A percentile compares a stretch with the other conserved stretches of the same genome.
Evolutionary conservation across 2,113 vertebrate species (phyloP).

Genomic region (Nothoprocta pentlandii): DNA sequence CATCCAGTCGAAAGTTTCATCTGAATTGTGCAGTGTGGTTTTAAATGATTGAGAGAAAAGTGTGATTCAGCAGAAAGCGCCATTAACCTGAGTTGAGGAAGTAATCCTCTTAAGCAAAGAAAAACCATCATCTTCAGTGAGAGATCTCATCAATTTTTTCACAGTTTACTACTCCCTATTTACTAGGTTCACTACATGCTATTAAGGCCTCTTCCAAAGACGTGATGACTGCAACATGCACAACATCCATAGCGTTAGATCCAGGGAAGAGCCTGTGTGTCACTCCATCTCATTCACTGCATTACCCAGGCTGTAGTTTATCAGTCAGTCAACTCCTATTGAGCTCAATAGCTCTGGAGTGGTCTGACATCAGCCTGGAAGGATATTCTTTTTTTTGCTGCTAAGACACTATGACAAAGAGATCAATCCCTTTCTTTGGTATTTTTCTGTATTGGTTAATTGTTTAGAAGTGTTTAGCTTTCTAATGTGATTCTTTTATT

Average conservation of each 20-base stretch:
- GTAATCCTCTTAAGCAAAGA: neutral
- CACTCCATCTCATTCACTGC: neutral
- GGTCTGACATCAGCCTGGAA: neutral
- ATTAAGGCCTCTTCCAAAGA: neutral
- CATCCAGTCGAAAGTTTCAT: neutral
- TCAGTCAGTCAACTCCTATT: neutral
- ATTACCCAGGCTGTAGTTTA: neutral
- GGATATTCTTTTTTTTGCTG: neutral
- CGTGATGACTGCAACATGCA: neutral
- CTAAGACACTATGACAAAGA: neutral
- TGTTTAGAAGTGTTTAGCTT: neutral
- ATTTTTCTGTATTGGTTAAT: neutral
- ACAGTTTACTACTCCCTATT: neutral
- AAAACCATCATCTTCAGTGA: neutral
- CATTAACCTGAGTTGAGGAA: neutral
- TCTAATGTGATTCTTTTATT: neutral
- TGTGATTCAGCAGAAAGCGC: neutral
- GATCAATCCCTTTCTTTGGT: neutral
- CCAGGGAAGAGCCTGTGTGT: neutral
- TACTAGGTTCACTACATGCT: neutral
- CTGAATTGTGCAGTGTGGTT: neutral
- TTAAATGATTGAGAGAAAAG: neutral
- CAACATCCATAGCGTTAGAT: neutral
- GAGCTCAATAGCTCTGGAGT: neutral
- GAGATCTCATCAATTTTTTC: neutral